Evolutionary conservation across 2,888 invertebrate genomes (phyloP).

Genomic region (Ophion obscuratus): DNA sequence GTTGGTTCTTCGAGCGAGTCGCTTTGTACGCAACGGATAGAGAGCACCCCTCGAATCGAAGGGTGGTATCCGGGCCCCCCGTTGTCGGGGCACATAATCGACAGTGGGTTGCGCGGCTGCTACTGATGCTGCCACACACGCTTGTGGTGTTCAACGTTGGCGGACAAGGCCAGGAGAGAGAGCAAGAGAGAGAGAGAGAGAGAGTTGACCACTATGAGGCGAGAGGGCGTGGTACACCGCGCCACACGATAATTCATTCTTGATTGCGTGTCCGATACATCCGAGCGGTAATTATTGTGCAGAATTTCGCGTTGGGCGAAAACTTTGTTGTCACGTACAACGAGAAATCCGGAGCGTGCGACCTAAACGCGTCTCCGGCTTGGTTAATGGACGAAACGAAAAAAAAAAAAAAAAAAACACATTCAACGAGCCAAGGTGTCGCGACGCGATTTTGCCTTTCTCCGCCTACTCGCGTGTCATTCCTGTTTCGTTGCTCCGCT

Average conservation of each 20-base stretch:
- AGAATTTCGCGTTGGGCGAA: slow-evolving; percentile 7
- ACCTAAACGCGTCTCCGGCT: too few species aligned
- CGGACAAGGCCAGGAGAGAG: slow-evolving; percentile 68
- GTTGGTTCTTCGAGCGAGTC: not conserved
- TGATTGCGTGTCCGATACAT: slow-evolving; percentile 84
- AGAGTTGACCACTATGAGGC: slow-evolving; percentile 72
- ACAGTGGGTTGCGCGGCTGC: slow-evolving; percentile 80
- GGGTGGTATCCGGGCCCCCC: slow-evolving; percentile 45
- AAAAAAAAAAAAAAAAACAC: too few species aligned
- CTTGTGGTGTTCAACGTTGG: slow-evolving; percentile 75
- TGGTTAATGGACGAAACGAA: too few species aligned
- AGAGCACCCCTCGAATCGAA: slow-evolving; percentile 13
- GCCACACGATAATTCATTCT: slow-evolving; percentile 82
- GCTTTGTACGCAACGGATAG: not conserved
- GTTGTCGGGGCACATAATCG: slow-evolving; percentile 83
- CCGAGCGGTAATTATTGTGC: slow-evolving; percentile 80
- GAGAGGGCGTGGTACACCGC: slow-evolving; percentile 76
- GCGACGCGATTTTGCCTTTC: too few species aligned
- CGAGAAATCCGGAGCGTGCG: not conserved
- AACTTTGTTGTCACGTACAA: not conserved
- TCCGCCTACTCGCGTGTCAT: too few species aligned
- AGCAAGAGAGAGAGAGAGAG: slow-evolving; percentile 55
- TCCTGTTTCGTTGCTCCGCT: too few species aligned
- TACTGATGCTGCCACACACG: slow-evolving; percentile 78
- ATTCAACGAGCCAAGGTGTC: too few species aligned